phyloP scores from a whole-genome alignment of 1,140 invertebrate genomes.

The Danaus melanippus region DNA sequence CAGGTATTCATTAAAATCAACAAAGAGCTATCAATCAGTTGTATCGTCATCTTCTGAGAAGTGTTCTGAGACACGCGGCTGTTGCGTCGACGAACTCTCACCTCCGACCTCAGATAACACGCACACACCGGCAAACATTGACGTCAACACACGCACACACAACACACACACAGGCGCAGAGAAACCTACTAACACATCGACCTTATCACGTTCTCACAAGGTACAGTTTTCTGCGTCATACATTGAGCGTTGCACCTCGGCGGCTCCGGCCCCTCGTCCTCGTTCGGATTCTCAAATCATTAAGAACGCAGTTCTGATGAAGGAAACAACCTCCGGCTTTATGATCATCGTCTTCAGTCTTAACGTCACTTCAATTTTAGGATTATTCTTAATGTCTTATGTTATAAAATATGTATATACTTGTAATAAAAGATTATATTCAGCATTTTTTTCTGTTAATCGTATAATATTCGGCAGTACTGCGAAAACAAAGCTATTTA shows the following conservation, averaged over 20 bases:
- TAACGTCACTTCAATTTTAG: too few relatives aligned
- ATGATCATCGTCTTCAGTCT: too few relatives aligned
- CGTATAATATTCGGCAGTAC: too few relatives aligned
- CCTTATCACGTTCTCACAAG: slow-evolving; percentile 23
- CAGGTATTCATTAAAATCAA: slow-evolving; percentile 25
- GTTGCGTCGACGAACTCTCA: slow-evolving; percentile 54
- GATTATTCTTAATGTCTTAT: too few relatives aligned
- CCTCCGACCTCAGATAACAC: slow-evolving; percentile 46
- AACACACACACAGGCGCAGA: not conserved
- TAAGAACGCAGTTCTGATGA: slow-evolving; percentile 32
- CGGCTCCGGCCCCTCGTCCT: slow-evolving; percentile 34
- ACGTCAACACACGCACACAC: slow-evolving; percentile 37
- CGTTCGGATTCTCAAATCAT: slow-evolving; percentile 36
- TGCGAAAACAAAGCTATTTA: too few relatives aligned
- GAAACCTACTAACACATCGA: too few relatives aligned
- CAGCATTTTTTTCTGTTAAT: too few relatives aligned
- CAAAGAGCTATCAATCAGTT: slow-evolving; percentile 57
- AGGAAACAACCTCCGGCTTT: slow-evolving; percentile 12
- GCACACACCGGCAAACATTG: slow-evolving; percentile 50
- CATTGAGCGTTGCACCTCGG: slow-evolving; percentile 24
- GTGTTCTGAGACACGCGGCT: slow-evolving; percentile 41
- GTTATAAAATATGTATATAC: too few relatives aligned
- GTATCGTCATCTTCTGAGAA: slow-evolving; percentile 42
- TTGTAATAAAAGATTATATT: too few relatives aligned
- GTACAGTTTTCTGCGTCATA: slow-evolving; percentile 13